Conservation (phyloP, 2,113 vertebrate species). For the Mus musculus region DNA sequence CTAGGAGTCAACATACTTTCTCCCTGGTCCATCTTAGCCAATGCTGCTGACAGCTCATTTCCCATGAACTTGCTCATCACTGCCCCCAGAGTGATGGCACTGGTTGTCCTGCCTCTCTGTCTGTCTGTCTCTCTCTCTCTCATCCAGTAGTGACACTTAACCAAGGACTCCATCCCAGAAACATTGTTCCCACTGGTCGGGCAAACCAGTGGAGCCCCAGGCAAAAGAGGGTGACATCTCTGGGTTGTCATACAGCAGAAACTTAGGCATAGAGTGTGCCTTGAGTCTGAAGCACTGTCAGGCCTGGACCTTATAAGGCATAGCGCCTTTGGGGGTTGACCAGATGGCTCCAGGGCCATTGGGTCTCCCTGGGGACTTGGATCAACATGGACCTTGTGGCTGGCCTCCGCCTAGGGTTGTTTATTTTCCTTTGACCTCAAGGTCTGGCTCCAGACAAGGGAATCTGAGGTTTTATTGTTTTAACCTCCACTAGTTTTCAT, state of each 20-base stretch:
- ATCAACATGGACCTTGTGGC: neutral
- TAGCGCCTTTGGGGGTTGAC: neutral
- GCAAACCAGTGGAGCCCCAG: neutral
- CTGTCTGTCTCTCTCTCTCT: neutral
- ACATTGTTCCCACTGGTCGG: neutral
- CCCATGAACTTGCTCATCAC: neutral
- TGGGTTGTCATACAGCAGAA: neutral
- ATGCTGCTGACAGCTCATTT: neutral
- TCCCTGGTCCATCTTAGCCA: neutral
- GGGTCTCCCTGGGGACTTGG: neutral
- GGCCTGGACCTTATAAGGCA: neutral
- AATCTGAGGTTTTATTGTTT: conserved; percentile 69
- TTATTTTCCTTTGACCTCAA: conserved; percentile 71
- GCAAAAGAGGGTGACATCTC: neutral
- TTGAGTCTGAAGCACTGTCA: too few relatives aligned
- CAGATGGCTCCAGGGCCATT: neutral
- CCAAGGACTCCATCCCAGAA: neutral
- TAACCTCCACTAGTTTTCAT: conserved; percentile 56
- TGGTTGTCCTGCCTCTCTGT: too few relatives aligned
- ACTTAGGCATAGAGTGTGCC: neutral
- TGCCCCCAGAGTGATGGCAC: neutral
- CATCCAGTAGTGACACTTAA: neutral
- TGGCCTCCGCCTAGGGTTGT: neutral
- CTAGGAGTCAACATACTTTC: fast-evolving
- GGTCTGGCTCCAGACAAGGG: conserved; percentile 41